These are phyloP conservation scores for Isurus oxyrinchus DNA, from an alignment of 2,113 vertebrate species.

Conservation along the genomic window DNA sequence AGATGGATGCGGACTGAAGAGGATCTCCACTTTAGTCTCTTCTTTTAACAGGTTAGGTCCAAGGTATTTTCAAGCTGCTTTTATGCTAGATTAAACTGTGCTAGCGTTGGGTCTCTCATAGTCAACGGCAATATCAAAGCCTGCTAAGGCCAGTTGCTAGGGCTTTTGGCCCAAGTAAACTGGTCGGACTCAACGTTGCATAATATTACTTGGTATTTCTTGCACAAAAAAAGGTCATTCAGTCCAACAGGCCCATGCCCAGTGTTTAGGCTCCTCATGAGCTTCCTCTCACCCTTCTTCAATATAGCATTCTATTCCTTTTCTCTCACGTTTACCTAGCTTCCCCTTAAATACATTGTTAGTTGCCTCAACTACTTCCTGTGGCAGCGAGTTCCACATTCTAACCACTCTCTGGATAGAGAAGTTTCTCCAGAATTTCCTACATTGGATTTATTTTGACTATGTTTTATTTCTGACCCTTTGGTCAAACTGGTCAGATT, in stretches of 20 bases:
- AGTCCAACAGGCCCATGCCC: not conserved
- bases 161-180: not conserved
- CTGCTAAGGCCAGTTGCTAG: not conserved
- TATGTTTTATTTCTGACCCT: not conserved
- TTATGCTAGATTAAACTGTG: not conserved
- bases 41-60: not conserved
- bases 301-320: not conserved
- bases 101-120: too few relatives aligned
- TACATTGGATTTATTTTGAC: not conserved
- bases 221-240: not conserved
- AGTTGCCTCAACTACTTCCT: not conserved
- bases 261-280: not conserved
- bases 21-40: not conserved
- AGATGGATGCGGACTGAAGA: not conserved
- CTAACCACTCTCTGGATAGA: not conserved
- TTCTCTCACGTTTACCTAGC: not conserved
- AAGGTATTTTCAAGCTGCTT: not conserved
- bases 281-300: not conserved
- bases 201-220: not conserved
- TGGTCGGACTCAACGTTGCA: not conserved
- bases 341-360: not conserved
- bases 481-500: not conserved
- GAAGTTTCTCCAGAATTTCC: not conserved
- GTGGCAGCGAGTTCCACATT: not conserved
- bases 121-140: not conserved